A percentile compares a stretch with the other conserved stretches of the same genome.
Conservation (phyloP, 2,888 invertebrate genomes). For the Microplitis manilae region DNA sequence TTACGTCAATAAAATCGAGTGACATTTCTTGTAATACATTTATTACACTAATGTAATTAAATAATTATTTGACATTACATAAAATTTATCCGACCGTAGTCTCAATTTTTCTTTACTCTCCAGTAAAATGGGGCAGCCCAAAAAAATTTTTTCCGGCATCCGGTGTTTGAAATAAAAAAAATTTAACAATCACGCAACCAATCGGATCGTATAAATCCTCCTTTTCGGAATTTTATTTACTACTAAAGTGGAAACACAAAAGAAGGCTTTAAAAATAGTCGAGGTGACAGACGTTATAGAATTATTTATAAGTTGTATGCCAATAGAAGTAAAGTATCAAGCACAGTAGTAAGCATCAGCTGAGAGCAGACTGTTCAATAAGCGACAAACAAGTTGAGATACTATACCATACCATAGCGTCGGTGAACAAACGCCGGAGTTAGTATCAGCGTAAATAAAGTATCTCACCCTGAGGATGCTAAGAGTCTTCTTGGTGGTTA, state of each 20-base stretch:
- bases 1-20: background rate
- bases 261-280: background rate
- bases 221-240: too few relatives aligned
- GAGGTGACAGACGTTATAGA: background rate
- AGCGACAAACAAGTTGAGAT: background rate
- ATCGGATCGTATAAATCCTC: too few relatives aligned
- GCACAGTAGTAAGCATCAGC: background rate
- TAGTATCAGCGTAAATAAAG: constrained; percentile 39
- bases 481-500: constrained; percentile 20
- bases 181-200: too few relatives aligned
- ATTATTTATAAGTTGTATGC: background rate
- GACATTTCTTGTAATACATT: too few relatives aligned
- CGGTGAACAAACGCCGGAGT: constrained; percentile 25
- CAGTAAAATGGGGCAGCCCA: too few relatives aligned
- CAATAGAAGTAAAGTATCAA: background rate
- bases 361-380: background rate
- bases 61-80: too few relatives aligned
- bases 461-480: constrained; percentile 27
- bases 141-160: too few relatives aligned
- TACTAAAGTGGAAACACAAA: background rate
- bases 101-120: too few relatives aligned
- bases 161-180: too few relatives aligned
- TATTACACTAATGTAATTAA: too few relatives aligned
- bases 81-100: too few relatives aligned
- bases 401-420: background rate